These are phyloP conservation scores for Fratercula arctica DNA, from an alignment of 2,797 vertebrate genomes.

Conservation along the genomic window DNA sequence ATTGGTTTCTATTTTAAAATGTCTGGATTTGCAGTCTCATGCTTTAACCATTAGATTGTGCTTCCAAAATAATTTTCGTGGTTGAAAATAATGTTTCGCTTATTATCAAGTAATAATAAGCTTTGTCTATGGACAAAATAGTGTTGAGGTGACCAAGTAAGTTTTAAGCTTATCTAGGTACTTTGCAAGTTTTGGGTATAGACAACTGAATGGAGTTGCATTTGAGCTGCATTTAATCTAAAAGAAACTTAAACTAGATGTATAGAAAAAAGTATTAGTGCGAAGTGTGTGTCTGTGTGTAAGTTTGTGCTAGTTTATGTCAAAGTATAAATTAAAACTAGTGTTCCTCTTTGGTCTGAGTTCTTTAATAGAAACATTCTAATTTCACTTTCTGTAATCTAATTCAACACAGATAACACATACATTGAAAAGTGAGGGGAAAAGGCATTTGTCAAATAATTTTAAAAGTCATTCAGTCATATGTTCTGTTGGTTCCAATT, in stretches of 20 bases:
- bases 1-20: constrained; percentile 28
- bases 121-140: not conserved
- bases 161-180: not conserved
- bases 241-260: not conserved
- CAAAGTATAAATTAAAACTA: not conserved
- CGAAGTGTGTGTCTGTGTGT: not conserved
- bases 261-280: not conserved
- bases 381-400: not conserved
- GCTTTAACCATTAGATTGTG: not conserved
- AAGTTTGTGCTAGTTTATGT: not conserved
- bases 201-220: not conserved
- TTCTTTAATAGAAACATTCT: not conserved
- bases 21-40: not conserved
- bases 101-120: not conserved
- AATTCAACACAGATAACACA: not conserved
- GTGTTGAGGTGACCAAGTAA: not conserved
- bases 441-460: not conserved
- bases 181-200: not conserved
- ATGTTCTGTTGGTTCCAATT: not conserved
- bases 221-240: not conserved
- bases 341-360: not conserved
- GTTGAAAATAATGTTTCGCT: not conserved
- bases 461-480: not conserved
- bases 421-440: not conserved
- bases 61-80: not conserved